Evolutionary conservation across 2,888 invertebrate genomes (phyloP), one percentile per base, ranked within the genome.

Genomic region (Hydriomena furcata): DNA sequence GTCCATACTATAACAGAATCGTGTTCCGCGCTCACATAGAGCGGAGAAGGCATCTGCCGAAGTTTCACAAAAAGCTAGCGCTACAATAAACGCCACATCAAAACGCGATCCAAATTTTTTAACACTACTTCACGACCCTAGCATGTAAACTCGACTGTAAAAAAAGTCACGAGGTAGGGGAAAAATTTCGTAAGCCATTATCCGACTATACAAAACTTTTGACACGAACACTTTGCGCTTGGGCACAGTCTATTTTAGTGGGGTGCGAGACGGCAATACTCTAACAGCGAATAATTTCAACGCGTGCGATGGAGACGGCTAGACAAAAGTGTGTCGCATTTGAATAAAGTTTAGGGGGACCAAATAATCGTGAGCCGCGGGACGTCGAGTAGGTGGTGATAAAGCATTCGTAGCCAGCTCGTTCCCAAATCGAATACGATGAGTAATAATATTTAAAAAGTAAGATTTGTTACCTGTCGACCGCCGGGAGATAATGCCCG

Each of bases 311-410:
- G 43, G 81, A 75, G 90, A 88, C 64, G 72, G 83, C 70, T 82
- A 82, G 78, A 82, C 66, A 71, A 79, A 80, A 82, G 82, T 83
- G 79, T 82, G 85, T 82, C 82, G 84, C 84, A 85, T 87, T 84
- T 84, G 84, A 86, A 86, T 86, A 86, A 87, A 87, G 84, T 89
- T 89, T 89, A 82, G 85, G 90, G 88, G 89, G 82, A 84, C 84
- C 79, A 79, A 76, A 83, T 76, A 84, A 76, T 79, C 76, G 79
- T 80, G 83, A 87, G 68, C 88, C 76, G 79, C 87, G 88, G 89
- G 89, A 86, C 73, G 82, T 82, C 87, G 87, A 90, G 88, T 90
- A 89, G 91, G 91, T 90, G 91, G 91, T 87, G 88, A 88, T 90
- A 89, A 89, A 91, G 87, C 88, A 89, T 90, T 84, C 85, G 87